Evolutionary conservation across 2,888 invertebrate genomes (phyloP).

Genomic region (Steinernema scapterisci): DNA sequence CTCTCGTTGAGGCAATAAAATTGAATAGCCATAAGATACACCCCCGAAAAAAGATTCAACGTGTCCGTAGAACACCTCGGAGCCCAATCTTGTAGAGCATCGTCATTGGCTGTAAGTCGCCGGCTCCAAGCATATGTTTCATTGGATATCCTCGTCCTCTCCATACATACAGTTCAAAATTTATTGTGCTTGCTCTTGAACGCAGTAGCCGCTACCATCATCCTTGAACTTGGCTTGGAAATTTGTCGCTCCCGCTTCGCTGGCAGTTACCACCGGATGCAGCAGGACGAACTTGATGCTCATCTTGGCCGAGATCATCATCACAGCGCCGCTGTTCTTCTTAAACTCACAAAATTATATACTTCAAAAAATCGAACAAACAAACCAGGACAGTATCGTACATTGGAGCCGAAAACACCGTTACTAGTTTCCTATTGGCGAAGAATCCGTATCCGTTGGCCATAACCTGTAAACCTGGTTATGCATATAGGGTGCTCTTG

Average conservation of each 20-base stretch:
- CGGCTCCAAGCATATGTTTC: too few relatives aligned
- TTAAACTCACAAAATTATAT: neutral
- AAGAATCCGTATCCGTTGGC: conserved; percentile 32
- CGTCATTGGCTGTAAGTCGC: too few relatives aligned
- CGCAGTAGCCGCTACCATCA: neutral
- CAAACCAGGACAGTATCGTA: conserved; percentile 39
- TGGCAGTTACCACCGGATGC: neutral
- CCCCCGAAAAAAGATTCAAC: too few relatives aligned
- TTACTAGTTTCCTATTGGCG: conserved; percentile 40
- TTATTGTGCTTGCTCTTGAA: neutral
- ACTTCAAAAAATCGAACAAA: too few relatives aligned
- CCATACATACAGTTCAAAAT: too few relatives aligned
- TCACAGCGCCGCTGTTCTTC: neutral
- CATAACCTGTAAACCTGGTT: too few relatives aligned
- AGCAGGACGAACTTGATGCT: neutral
- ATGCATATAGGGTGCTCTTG: too few relatives aligned
- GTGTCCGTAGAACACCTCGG: too few relatives aligned
- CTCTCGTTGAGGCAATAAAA: too few relatives aligned
- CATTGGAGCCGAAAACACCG: conserved; percentile 43
- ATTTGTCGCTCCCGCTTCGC: neutral
- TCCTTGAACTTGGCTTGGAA: conserved; percentile 1
- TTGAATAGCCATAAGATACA: too few relatives aligned
- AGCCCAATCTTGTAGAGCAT: too few relatives aligned
- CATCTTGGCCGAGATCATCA: neutral
- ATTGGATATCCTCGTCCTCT: too few relatives aligned